These are phyloP conservation scores for Zootoca vivipara DNA, from an alignment of 2,113 vertebrate genomes.

Conservation along the genomic window DNA sequence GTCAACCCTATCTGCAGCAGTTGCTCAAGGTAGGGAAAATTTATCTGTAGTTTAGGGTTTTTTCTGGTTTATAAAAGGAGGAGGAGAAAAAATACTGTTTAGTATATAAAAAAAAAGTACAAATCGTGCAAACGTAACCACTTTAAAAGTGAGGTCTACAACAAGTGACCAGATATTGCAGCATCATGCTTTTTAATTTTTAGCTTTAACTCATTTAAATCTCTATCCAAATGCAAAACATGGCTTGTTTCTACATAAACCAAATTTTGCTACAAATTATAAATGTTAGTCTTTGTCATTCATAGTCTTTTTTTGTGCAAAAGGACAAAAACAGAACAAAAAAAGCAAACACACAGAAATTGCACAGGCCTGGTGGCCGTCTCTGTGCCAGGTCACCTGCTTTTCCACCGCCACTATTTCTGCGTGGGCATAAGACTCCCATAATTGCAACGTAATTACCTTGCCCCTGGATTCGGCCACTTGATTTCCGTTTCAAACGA, in stretches of 20 bases:
- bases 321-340: slow-evolving; percentile 52
- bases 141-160: slow-evolving; percentile 84
- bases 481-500: slow-evolving; percentile 72
- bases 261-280: slow-evolving; percentile 86
- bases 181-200: slow-evolving; percentile 82
- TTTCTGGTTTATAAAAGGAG: slow-evolving; percentile 85
- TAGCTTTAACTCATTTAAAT: slow-evolving; percentile 89
- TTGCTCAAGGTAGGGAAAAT: slow-evolving; percentile 78
- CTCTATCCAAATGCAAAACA: slow-evolving; percentile 87
- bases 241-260: slow-evolving; percentile 87
- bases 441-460: slow-evolving; percentile 40
- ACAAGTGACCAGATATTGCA: slow-evolving; percentile 77
- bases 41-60: slow-evolving; percentile 85
- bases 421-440: slow-evolving; percentile 53
- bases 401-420: slow-evolving; percentile 48
- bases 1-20: slow-evolving; percentile 81
- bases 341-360: slow-evolving; percentile 55
- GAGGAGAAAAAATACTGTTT: slow-evolving; percentile 79
- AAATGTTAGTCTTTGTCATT: slow-evolving; percentile 76
- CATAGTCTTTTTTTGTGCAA: slow-evolving; percentile 58
- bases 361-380: slow-evolving; percentile 49
- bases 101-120: slow-evolving; percentile 83
- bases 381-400: slow-evolving; percentile 62
- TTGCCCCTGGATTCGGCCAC: slow-evolving; percentile 68
- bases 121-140: slow-evolving; percentile 89